Evolutionary conservation across 2,113 vertebrate species (phyloP), one percentile per base, ranked within the genome.

Genomic region (Grus americana): DNA sequence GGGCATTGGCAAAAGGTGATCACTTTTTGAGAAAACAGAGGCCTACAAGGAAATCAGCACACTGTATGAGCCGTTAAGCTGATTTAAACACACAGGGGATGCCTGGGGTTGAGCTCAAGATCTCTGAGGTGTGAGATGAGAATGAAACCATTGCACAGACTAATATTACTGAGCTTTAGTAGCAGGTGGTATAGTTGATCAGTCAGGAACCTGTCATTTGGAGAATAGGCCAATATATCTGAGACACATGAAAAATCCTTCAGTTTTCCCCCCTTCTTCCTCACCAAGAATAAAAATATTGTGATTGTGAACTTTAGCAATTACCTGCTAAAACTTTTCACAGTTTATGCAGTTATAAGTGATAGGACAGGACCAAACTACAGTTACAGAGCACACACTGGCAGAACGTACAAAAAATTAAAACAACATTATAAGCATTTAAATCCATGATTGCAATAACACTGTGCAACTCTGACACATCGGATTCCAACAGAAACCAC

Each of bases 1-100:
- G 98, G 99, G 99, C 98, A 99, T 98, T 98, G 98, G 98, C 98
- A 98, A 98, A 99, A 99, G 99, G 99, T 99, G 99, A 99, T 99
- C 99, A 99, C 98, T 99, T 99, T 99, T 99, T 99, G 98, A 99
- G 98, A 98, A 99, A 98, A 98, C 98, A 98, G 98, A 98, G 98
- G 98, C 99, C 99, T 99, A 99, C 99, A 98, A 99, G 99, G 99
- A 99, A 99, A 99, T 99, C 99, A 99, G 98, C 95, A 95, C 98
- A 97, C 98, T 97, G 97, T 98, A 98, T 98, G 98, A 99, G 98
- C 98, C 89, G 98, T 98, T 99, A 99, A 99, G 99, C 99, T 99
- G 99, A 99, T 99, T 99, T 99, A 99, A 99, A 99, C 98, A 98
- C 98, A 99, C 98, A 97, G 98, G 98, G 98, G 98, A 98, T 97